Conservation (phyloP, 2,888 invertebrate species). For the Campoplex nolae region DNA sequence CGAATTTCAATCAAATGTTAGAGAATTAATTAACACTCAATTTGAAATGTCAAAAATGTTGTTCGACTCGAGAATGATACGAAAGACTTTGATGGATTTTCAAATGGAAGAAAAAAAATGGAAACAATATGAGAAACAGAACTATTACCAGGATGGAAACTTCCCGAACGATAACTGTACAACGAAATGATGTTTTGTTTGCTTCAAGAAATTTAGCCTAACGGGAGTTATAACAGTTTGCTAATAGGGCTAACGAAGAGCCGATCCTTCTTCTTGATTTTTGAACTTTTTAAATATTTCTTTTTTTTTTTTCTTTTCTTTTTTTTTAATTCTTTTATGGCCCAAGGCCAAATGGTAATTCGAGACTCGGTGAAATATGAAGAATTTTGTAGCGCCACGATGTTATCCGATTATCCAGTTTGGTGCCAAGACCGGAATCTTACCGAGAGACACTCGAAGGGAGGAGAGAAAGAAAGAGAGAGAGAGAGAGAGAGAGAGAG, state of each 20-base stretch:
- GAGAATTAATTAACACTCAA: neutral
- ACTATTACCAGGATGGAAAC: no score
- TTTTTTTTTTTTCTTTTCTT: conserved; percentile 27
- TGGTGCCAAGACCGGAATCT: conserved; percentile 22
- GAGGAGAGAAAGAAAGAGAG: neutral
- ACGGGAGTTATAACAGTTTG: conserved; percentile 47
- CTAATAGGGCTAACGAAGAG: conserved; percentile 13
- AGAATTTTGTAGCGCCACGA: conserved; percentile 2
- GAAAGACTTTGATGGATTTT: neutral
- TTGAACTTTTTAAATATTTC: neutral
- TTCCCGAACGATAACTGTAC: neutral
- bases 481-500: neutral
- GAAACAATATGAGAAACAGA: neutral
- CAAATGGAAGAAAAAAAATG: neutral
- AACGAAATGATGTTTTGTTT: neutral
- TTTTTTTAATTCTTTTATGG: conserved; percentile 12
- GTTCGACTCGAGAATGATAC: neutral
- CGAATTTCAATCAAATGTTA: neutral
- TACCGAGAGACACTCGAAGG: neutral
- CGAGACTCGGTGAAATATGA: neutral
- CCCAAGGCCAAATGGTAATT: conserved; percentile 42
- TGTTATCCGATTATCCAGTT: neutral
- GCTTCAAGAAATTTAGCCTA: conserved; percentile 18
- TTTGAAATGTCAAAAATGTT: neutral
- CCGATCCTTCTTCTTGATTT: neutral